These are phyloP conservation scores for Hoplostethus atlanticus DNA, from an alignment of 2,797 vertebrate genomes.

Conservation along the genomic window DNA sequence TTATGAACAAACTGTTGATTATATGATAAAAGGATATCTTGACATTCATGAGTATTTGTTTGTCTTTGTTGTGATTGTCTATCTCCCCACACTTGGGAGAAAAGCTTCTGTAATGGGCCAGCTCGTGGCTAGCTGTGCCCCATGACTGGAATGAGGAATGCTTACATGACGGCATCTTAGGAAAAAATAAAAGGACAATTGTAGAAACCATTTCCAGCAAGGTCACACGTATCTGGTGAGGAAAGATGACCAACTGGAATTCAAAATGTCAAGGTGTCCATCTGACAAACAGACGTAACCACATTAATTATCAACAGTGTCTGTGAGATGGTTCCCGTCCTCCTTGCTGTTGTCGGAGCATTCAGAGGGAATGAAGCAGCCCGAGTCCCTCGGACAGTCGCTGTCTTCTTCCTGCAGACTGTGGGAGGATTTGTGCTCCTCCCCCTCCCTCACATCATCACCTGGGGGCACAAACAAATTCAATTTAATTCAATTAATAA, in stretches of 20 bases:
- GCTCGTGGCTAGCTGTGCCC: not conserved
- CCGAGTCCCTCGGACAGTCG: conserved; percentile 96
- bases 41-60: conserved; percentile 11
- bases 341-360: conserved; percentile 92
- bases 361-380: conserved; percentile 94
- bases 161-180: conserved; percentile 18
- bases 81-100: too few species aligned
- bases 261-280: conserved; percentile 30
- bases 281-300: not conserved
- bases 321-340: conserved; percentile 76
- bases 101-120: too few species aligned
- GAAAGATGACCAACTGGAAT: conserved; percentile 15
- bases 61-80: not conserved
- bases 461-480: conserved; percentile 65
- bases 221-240: not conserved
- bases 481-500: not conserved
- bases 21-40: conserved; percentile 40
- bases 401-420: conserved; percentile 83
- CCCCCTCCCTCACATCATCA: conserved; percentile 75
- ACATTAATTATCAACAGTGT: conserved; percentile 46
- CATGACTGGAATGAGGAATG: not conserved
- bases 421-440: conserved; percentile 75
- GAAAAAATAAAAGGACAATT: not conserved
- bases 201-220: conserved; percentile 1
- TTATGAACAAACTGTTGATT: conserved; percentile 18